A percentile compares a stretch with the other conserved stretches of the same genome.
Evolutionary conservation across 37 sponge, comb jelly and placozoan genomes (phyloP).

Genomic region (Bolinopsis microptera): DNA sequence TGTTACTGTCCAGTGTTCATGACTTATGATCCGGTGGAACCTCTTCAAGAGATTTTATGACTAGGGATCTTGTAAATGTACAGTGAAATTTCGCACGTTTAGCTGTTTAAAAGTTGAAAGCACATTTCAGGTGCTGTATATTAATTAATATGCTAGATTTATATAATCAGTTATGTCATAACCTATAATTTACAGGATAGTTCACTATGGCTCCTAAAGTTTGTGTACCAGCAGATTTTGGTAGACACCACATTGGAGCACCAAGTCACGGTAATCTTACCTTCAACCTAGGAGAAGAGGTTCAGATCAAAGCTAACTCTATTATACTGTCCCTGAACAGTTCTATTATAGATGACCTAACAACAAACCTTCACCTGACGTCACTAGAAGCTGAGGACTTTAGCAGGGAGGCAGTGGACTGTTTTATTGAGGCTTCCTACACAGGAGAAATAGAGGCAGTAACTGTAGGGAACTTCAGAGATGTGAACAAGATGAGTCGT

Average conservation of each 20-base stretch:
- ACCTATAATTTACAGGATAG: too few relatives aligned
- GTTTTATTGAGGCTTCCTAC: conserved; percentile 3
- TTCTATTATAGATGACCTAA: neutral
- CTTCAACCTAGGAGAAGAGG: neutral
- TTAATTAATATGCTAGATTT: too few relatives aligned
- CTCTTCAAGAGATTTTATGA: too few relatives aligned
- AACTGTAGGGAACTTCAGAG: neutral
- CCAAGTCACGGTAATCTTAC: neutral
- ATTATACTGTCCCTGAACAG: neutral
- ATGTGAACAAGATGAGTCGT: conserved; percentile 3
- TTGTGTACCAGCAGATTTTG: neutral
- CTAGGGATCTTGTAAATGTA: too few relatives aligned
- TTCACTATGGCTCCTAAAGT: neutral
- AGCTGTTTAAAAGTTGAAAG: too few relatives aligned
- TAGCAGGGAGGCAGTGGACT: neutral
- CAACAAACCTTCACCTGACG: neutral
- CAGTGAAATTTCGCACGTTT: too few relatives aligned
- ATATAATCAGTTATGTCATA: too few relatives aligned
- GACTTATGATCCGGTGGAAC: too few relatives aligned
- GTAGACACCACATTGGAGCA: neutral
- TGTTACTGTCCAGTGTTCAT: too few relatives aligned
- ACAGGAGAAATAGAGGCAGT: neutral
- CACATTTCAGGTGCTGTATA: too few relatives aligned
- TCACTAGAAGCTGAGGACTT: neutral
- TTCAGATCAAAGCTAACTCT: neutral